phyloP scores from a whole-genome alignment of 2,113 vertebrate genomes.

The Pelusios castaneus region DNA sequence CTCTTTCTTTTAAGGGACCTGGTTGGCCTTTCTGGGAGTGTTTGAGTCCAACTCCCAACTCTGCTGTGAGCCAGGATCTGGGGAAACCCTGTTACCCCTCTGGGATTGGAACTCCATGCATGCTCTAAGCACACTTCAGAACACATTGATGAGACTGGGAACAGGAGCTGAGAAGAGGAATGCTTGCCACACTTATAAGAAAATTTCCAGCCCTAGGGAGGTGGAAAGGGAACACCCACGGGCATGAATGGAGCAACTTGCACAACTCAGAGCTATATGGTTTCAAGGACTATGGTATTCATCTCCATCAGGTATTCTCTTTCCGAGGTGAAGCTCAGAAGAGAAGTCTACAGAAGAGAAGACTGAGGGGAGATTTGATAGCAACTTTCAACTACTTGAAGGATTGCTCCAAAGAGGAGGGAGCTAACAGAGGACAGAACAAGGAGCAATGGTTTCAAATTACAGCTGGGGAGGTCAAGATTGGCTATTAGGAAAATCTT shows the following conservation, averaged over 20 bases:
- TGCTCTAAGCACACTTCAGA: background rate
- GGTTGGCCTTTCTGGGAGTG: background rate
- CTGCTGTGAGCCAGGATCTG: background rate
- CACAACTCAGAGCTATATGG: background rate
- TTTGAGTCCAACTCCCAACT: background rate
- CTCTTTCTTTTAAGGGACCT: too few species aligned
- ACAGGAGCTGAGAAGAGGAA: background rate
- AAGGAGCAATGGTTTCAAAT: too few species aligned
- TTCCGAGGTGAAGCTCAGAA: background rate
- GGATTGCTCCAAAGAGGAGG: too few species aligned
- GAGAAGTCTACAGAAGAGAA: too few species aligned
- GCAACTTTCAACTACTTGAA: too few species aligned
- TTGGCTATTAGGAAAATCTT: too few species aligned
- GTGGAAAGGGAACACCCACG: background rate
- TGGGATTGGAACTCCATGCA: background rate
- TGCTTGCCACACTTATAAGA: background rate
- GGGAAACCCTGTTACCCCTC: background rate
- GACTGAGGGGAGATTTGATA: too few species aligned
- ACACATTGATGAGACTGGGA: background rate
- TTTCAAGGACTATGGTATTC: background rate
- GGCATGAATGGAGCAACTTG: background rate
- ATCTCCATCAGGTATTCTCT: background rate
- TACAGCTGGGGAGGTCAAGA: too few species aligned
- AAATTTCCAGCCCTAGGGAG: background rate
- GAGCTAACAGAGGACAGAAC: too few species aligned